These are phyloP conservation scores for Laspeyria flexula DNA, from an alignment of 2,888 invertebrate genomes.

Conservation along the genomic window DNA sequence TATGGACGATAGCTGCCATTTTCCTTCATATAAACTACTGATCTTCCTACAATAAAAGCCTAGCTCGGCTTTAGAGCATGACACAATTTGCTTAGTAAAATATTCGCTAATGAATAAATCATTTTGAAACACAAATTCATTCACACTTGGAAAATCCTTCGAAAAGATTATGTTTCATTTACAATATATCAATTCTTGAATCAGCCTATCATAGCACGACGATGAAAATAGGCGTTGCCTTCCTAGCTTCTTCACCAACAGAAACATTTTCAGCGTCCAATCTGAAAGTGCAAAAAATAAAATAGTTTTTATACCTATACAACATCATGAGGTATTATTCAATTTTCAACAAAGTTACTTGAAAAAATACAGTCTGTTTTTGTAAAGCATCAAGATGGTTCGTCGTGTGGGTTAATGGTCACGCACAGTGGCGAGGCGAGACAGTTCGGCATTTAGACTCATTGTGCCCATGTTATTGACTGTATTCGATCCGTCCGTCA, in stretches of 20 bases:
- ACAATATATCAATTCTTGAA: too few relatives aligned
- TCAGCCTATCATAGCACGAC: too few relatives aligned
- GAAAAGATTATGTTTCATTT: neutral
- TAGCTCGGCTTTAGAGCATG: too few relatives aligned
- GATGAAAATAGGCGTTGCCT: too few relatives aligned
- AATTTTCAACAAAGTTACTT: neutral
- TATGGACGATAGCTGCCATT: too few relatives aligned
- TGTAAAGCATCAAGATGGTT: constrained; percentile 65
- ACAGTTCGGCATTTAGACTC: constrained; percentile 81
- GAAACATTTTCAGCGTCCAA: too few relatives aligned
- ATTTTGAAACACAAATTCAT: neutral
- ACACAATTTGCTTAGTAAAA: too few relatives aligned
- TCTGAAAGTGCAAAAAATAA: too few relatives aligned
- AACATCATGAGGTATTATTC: neutral
- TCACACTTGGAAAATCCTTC: neutral
- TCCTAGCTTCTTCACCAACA: too few relatives aligned
- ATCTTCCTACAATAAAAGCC: too few relatives aligned
- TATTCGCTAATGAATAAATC: neutral
- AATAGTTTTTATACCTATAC: too few relatives aligned
- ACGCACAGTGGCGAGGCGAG: constrained; percentile 73
- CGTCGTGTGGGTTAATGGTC: constrained; percentile 45
- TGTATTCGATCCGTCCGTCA: constrained; percentile 69
- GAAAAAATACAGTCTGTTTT: neutral
- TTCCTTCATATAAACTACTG: too few relatives aligned
- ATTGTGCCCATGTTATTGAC: constrained; percentile 80